Conservation (phyloP, 2,113 vertebrate genomes). For the Hypanus sabinus region DNA sequence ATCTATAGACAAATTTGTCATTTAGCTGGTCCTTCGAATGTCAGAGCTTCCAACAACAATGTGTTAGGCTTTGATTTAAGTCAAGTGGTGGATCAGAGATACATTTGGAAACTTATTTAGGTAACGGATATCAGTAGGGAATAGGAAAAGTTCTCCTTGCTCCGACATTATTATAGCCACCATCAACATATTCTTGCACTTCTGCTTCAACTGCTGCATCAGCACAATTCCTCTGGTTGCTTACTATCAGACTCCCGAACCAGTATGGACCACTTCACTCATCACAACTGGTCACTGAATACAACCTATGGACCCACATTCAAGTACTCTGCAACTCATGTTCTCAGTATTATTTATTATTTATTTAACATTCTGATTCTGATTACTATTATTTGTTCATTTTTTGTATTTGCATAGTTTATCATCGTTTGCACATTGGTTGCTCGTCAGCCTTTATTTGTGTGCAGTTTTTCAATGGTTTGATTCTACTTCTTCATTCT, state of each 20-base stretch:
- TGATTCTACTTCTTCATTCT: too few species aligned
- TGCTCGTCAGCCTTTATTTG: too few species aligned
- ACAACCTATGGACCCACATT: too few species aligned
- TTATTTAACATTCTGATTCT: too few species aligned
- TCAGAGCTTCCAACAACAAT: neutral
- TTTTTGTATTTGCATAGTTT: too few species aligned
- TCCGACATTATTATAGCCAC: neutral
- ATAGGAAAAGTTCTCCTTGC: neutral
- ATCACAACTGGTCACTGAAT: too few species aligned
- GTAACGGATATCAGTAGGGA: neutral
- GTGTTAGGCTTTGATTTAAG: neutral
- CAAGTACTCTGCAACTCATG: too few species aligned
- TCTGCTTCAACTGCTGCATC: neutral
- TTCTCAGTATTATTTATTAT: too few species aligned
- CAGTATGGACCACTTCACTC: too few species aligned
- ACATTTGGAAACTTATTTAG: neutral
- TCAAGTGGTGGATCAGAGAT: neutral
- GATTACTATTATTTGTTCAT: too few species aligned
- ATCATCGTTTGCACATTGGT: too few species aligned
- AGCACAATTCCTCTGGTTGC: neutral
- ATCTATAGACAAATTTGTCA: neutral
- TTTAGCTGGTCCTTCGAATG: neutral
- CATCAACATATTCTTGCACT: neutral
- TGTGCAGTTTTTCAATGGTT: too few species aligned
- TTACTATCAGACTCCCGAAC: neutral